Conservation (phyloP, 2,113 vertebrate species). For the Pelecanus crispus region DNA sequence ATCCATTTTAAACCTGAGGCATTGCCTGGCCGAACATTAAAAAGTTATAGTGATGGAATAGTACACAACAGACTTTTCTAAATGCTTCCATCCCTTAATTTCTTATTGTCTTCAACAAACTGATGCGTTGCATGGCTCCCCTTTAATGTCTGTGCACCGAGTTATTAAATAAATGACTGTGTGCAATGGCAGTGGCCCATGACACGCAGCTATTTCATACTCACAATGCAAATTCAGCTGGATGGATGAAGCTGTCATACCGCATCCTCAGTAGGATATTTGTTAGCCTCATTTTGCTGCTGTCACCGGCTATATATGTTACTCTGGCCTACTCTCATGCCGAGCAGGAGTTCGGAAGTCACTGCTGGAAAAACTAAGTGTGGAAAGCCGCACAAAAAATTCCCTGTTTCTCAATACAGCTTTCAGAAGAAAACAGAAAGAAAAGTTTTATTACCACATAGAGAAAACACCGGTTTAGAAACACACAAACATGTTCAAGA, state of each 20-base stretch:
- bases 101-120: conserved; percentile 50
- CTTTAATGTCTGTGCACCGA: conserved; percentile 16
- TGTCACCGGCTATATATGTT: conserved; percentile 75
- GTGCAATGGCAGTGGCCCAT: conserved; percentile 57
- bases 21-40: neutral
- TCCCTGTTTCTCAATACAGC: neutral
- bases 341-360: neutral
- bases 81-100: conserved; percentile 2
- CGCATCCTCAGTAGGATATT: conserved; percentile 68
- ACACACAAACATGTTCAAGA: neutral
- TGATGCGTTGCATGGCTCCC: conserved; percentile 2
- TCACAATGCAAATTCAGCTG: conserved; percentile 60
- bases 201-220: conserved; percentile 40
- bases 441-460: neutral
- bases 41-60: neutral
- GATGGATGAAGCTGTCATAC: conserved; percentile 66
- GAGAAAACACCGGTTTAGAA: neutral
- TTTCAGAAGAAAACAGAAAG: neutral
- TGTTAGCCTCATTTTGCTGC: conserved; percentile 80
- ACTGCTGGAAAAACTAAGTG: neutral
- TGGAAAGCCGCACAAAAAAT: neutral
- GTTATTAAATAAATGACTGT: conserved; percentile 73
- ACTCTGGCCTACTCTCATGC: conserved; percentile 27
- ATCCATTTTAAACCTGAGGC: neutral
- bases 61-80: neutral